Evolutionary conservation across 2,113 vertebrate species (phyloP), one percentile per base, ranked within the genome.

Genomic region (Caranx melampygus): DNA sequence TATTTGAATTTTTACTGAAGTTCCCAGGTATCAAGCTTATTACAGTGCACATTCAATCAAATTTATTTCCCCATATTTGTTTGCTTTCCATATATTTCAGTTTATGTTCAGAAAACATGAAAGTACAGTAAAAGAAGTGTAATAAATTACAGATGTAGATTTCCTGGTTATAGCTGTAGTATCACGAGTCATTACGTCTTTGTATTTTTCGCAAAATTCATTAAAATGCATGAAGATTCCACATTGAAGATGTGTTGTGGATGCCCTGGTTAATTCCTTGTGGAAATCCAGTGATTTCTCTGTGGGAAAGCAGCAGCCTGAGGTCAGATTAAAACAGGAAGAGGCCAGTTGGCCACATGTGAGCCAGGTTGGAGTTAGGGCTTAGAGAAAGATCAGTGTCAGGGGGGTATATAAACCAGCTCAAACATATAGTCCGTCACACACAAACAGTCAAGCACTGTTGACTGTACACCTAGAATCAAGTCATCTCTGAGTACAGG

Each of bases 341-440:
- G 64, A 52, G 47, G 70, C 75, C 88, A 91, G 60, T 80, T 87
- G 74, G 80, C 77, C 62, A 54, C 72, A 20, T 79, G 87, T 79
- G 60, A 51, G 26, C 60, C 88, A 87, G 79, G 72, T 75, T 68
- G 61, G 59, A 57, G 26, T 85, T 85, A 84, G 5, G 70, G 88
- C 86, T 92, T 92, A 91, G 59, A n/a, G 66, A 37, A 49, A 91
- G 92, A 90, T 93, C 86, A 91, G 83, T 42, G 67, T 49, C 13
- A 14, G 77, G 51, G 51, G 81, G 65, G 69, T 92, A 92, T 92
- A 92, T 86, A 92, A 92, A 89, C 59, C 85, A 85, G 89, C 86
- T 92, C 77, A 92, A 81, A 67, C 73, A 65, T 26, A 52, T 4
- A 73, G 69, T 33, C 54, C 10, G 82, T 71, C 81, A 66, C 71